Percentiles rank a stretch among this genome's conserved stretches.
These are phyloP conservation scores for Chironomus tepperi DNA, from an alignment of 1,140 invertebrate species.

Conservation along the genomic window DNA sequence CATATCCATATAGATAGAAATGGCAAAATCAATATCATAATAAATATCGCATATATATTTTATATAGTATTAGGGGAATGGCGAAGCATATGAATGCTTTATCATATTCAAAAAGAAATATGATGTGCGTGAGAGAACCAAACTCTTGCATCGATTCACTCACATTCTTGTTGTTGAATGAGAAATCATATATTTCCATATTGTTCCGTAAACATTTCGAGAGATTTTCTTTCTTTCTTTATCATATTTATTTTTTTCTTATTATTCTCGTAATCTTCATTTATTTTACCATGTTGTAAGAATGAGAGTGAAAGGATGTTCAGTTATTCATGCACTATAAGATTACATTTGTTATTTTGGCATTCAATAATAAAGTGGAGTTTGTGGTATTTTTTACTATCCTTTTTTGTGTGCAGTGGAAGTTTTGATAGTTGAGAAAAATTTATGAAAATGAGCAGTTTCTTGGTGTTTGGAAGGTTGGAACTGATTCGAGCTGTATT, in stretches of 20 bases:
- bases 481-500: too few species aligned
- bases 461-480: too few species aligned
- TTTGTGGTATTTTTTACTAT: not conserved
- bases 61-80: not conserved
- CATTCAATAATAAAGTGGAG: not conserved
- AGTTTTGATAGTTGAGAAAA: too few species aligned
- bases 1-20: too few species aligned
- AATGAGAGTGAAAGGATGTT: not conserved
- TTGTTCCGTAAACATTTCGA: not conserved
- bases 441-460: too few species aligned
- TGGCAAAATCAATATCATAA: too few species aligned
- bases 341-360: not conserved
- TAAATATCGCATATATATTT: too few species aligned
- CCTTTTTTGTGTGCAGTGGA: too few species aligned
- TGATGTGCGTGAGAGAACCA: not conserved
- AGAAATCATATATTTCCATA: not conserved
- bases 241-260: not conserved
- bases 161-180: not conserved
- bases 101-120: slow-evolving; percentile 1
- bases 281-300: not conserved
- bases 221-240: not conserved
- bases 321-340: not conserved
- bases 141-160: not conserved
- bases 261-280: not conserved
- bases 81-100: not conserved